Base-by-base conservation (phyloP, 23 tunicate genomes). In the Diplosoma virens region DNA sequence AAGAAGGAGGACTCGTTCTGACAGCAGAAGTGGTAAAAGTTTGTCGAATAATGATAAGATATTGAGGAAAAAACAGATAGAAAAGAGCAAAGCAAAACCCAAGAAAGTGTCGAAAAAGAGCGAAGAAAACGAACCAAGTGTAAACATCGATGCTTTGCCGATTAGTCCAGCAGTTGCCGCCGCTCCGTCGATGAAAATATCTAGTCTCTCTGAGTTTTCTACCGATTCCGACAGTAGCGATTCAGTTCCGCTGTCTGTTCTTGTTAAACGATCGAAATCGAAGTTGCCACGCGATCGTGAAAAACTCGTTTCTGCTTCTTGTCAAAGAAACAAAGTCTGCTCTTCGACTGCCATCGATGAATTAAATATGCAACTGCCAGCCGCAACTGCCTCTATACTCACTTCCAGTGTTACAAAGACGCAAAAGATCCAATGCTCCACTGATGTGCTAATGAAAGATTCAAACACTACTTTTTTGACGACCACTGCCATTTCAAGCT, bases 181-280 rank as follows among this genome's bases (percentile, higher is more conserved):
- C 14, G 5, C 35, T 4, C 18, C 69, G n/a, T 29, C 34, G 6
- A 61, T 4, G 9, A 29, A 61, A 29, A 29, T 5, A 27, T 18
- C 69, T 7, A 61, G 69, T 29, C 6, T 61, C 30, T 9, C 7
- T 27, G 69, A 61, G 35, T 61, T 61, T 61, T 61, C 69, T 2
- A 27, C 69, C 6, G 69, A 61, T n/a, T 61, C 69, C 9, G 6
- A 4, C 20, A 35, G 30, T 5, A 61, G 69, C 35, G 69, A 61
- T 14, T 41, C 14, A 9, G 50, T 14, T 41, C 50, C 50, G 14
- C 11, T 41, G 50, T 41, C 14, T n/a, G n/a, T n/a, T n/a, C n/a
- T n/a, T n/a, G n/a, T n/a, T n/a, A n/a, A n/a, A n/a, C n/a, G n/a
- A n/a, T n/a, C n/a, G n/a, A n/a, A n/a, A n/a, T n/a, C n/a, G n/a